Evolutionary conservation across 2,113 vertebrate genomes (phyloP), one percentile per base, ranked within the genome.

Genomic region (Acrocephalus arundinaceus): DNA sequence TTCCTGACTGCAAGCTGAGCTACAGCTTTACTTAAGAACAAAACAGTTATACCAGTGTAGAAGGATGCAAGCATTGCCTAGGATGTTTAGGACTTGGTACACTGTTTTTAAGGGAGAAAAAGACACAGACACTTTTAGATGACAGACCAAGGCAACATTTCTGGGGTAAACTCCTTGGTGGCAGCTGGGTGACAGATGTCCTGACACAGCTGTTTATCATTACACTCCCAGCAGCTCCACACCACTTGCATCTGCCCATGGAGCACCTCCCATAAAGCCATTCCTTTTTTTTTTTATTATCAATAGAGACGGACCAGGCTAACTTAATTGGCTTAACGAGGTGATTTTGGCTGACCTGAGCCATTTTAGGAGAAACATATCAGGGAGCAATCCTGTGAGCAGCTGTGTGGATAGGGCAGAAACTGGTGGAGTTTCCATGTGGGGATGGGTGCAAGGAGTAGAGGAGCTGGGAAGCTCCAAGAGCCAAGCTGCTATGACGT

Each of bases 1-100:
- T 25, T 70, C 4, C 45, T 79, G 48, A 48, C 21, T 0, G 0
- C 2, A 24, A 58, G 28, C 49, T 49, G 76, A 88, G 11, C 22
- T 68, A 25, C 52, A 72, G 23, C 6, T 67, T 37, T 61, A 54
- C 49, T 62, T 55, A 49, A 76, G 37, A 15, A 7, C 19, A 19
- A 58, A 72, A 15, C 3, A 55, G 8, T 45, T 39, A 30, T 18
- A 41, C 27, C 20, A 27, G 17, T 15, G n/a, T 17, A 33, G 57
- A 55, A 66, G 21, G 51, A 51, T 51, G 23, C 28, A 35, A 58
- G 7, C 19, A 15, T 24, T 65, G 57, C 10, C 25, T 35, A 11
- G 27, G 28, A 83, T 28, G 5, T 31, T 52, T 41, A 33, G 21
- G 27, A n/a, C 18, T 67, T 63, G 23, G 5, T 13, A 7, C 27